Evolutionary conservation across 2,797 vertebrate species (phyloP).

Genomic region (Pseudomugil tenellus): DNA sequence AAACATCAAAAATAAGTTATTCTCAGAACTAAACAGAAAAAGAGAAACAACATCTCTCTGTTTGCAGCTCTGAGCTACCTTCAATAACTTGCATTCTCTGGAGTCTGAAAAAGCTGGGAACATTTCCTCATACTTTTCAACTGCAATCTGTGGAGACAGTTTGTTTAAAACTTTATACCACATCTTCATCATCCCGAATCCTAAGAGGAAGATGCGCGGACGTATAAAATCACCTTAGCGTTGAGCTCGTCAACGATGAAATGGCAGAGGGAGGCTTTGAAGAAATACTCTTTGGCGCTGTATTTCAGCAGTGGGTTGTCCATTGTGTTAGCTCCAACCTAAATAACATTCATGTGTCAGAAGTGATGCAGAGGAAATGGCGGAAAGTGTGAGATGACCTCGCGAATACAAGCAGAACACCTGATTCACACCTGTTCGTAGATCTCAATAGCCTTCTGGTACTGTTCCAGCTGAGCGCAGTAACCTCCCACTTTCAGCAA

Average conservation of each 20-base stretch:
- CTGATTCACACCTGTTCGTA: conserved; percentile 90
- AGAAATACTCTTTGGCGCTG: conserved; percentile 99
- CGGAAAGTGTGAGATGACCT: not conserved
- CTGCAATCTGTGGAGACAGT: conserved; percentile 86
- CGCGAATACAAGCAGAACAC: not conserved
- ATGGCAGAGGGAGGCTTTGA: conserved; percentile 97
- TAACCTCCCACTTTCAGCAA: conserved; percentile 96
- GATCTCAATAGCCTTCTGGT: conserved; percentile 96
- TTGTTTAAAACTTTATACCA: conserved; percentile 13
- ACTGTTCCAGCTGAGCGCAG: conserved; percentile 95
- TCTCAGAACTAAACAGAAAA: conserved; percentile 7
- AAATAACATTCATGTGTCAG: conserved; percentile 4
- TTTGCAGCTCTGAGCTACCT: conserved; percentile 80
- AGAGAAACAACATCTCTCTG: conserved; percentile 9
- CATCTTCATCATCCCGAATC: not conserved
- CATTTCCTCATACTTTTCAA: conserved; percentile 99
- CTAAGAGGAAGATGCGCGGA: not conserved
- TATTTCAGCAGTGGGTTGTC: conserved; percentile 98
- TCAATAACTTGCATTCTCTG: conserved; percentile 96
- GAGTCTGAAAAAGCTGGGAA: conserved; percentile 98
- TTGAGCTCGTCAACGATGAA: conserved; percentile 98
- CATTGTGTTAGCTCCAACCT: conserved; percentile 97
- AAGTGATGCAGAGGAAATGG: not conserved
- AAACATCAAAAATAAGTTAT: conserved; percentile 50
- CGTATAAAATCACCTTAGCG: conserved; percentile 85